Evolutionary conservation across 2,797 vertebrate species (phyloP), one percentile per base, ranked within the genome.

Genomic region (Botia kubotai): DNA sequence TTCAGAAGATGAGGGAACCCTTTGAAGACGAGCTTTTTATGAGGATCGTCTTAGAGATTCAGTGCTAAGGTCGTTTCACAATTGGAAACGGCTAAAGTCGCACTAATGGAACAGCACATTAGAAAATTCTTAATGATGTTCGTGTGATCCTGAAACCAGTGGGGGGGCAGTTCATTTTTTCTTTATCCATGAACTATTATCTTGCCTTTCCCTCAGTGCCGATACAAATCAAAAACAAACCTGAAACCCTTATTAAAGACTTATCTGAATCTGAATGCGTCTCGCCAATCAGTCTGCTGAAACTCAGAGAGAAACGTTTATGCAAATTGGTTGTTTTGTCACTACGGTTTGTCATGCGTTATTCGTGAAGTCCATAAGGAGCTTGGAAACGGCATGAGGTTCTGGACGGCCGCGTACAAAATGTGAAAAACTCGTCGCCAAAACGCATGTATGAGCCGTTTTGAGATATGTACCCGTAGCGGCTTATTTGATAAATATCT

Each of bases 41-140:
- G 19, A 67, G 46, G 26, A 55, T 62, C 46, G 39, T 53, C 36
- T 4, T 23, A 62, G 26, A 13, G 12, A 46, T 72, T 68, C 65
- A 43, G 55, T 12, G 46, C 71, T 60, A 55, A 81, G 74, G 77
- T 77, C 68, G 63, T 77, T 82, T 79, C 50, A 65, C 63, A 70
- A 82, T 19, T 14, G 57, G 23, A 36, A 53, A 69, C n/a, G 36
- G 60, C 79, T 82, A 58, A 81, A 77, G 65, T 77, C 63, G 36
- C 75, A 57, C 73, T 85, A 73, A 82, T 74, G 60, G 72, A 84
- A 79, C 69, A 58, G 39, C 77, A 75, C 29, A 68, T 77, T 82
- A 69, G 77, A 86, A 82, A 80, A 82, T 83, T 78, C 80, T 80
- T 75, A 82, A 81, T 85, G 84, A 84, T 81, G 83, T 85, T 81